Conservation (phyloP, 1,140 invertebrate species). For the Antheraea mylitta region DNA sequence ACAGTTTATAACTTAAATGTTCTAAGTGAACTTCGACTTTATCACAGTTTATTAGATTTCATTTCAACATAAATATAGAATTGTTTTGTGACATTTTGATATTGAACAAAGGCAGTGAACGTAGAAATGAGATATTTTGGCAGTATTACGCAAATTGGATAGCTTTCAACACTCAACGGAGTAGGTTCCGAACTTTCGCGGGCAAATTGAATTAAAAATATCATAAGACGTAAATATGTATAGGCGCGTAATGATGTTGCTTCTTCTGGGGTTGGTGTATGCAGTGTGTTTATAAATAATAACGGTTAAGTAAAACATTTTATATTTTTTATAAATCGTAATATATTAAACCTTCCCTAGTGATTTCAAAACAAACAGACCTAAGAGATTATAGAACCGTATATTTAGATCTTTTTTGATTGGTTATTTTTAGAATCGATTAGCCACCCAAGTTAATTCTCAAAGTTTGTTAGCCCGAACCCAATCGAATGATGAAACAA, state of each 20-base stretch:
- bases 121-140: conserved; percentile 79
- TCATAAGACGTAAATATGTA: conserved; percentile 76
- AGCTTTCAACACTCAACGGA: conserved; percentile 78
- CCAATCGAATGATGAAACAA: no score
- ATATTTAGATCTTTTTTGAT: no score
- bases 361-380: no score
- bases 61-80: conserved; percentile 19
- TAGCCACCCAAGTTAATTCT: no score
- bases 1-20: conserved; percentile 31
- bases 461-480: no score
- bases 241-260: conserved; percentile 69
- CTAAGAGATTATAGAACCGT: no score
- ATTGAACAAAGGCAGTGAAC: conserved; percentile 50
- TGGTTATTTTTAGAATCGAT: no score
- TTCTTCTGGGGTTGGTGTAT: conserved; percentile 41
- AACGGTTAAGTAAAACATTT: conserved; percentile 26
- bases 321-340: not conserved
- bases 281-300: conserved; percentile 11
- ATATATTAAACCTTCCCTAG: no score
- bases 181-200: conserved; percentile 76
- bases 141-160: conserved; percentile 79
- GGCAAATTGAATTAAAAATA: conserved; percentile 78
- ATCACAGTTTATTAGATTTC: conserved; percentile 19
- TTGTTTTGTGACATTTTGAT: conserved; percentile 36
- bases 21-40: conserved; percentile 29